Base-by-base conservation (phyloP, 2,888 invertebrate genomes). In the Drosophila borealis region DNA sequence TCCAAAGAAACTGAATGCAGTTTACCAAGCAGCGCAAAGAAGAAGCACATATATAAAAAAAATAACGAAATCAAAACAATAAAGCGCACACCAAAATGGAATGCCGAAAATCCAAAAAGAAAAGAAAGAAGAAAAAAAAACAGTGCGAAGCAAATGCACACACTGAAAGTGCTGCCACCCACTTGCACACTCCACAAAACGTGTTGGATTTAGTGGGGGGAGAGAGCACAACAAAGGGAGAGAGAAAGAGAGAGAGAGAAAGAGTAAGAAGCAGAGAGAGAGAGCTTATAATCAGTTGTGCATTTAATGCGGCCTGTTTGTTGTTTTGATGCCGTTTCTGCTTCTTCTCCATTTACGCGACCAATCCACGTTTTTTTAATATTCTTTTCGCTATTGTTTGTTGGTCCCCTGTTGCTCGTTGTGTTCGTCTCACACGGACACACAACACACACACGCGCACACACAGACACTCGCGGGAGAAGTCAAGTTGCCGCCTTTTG, bases 31-130 rank as follows among this genome's bases (percentile, higher is more conserved):
- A 42, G 19, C 36, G 10, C 34, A 36, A 57, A 49, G 33, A 51
- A 44, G 9, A 55, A 42, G 29, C 37, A 29, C 14, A 29, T 33
- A 42, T 44, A 39, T 9, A 45, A 45, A 81, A 54, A 33, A 54
- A 48, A 68, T 48, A 29, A 29, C 63, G 57, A 48, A 81, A 81
- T 70, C 80, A 81, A 81, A 85, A 85, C 82, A 85, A 82, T 67
- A 70, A 70, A 70, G 51, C 53, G 65, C 61, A 42, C 50, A 63
- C 46, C 59, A 60, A 71, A 64, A 60, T 63, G 67, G 61, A 71
- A 69, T 46, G 70, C 37, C 56, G 60, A 57, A 66, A 62, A 69
- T 39, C 17, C 63, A 37, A 60, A 25, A 50, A 37, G 34, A 34
- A 33, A n/a, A 10, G 14, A 46, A 50, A 4, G 19, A 49, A 14